Conservation (phyloP, 2,888 invertebrate species). For the Brenthis hecate region DNA sequence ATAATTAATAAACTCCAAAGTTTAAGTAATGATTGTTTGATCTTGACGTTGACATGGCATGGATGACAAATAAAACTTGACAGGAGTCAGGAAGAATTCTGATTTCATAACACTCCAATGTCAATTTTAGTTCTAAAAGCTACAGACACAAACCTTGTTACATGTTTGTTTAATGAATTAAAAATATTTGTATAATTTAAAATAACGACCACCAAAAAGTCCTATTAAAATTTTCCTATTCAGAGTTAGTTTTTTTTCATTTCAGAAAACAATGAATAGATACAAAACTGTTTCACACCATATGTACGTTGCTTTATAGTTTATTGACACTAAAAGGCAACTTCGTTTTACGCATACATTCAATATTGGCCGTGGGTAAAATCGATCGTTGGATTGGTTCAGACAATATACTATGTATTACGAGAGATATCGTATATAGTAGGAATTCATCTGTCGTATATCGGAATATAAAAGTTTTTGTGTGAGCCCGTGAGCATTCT, state of each 20-base stretch:
- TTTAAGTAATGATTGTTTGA: too few relatives aligned
- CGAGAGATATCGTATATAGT: constrained; percentile 5
- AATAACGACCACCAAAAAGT: too few relatives aligned
- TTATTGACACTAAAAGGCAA: constrained; percentile 28
- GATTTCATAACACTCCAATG: too few relatives aligned
- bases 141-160: too few relatives aligned
- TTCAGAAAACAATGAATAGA: background rate
- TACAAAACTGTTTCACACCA: background rate
- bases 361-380: constrained; percentile 7
- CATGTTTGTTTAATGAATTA: too few relatives aligned
- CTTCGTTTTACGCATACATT: constrained; percentile 26
- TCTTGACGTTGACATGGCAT: too few relatives aligned
- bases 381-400: constrained; percentile 17
- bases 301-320: constrained; percentile 19
- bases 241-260: background rate
- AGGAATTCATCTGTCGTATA: constrained; percentile 15
- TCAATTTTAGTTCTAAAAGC: too few relatives aligned
- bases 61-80: too few relatives aligned
- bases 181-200: too few relatives aligned
- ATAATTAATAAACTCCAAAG: too few relatives aligned
- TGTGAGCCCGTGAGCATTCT: constrained; percentile 28
- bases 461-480: constrained; percentile 27
- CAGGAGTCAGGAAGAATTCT: too few relatives aligned
- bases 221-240: too few relatives aligned
- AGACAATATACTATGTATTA: constrained; percentile 2